Conservation (phyloP, 2,113 vertebrate species). For the Pseudonaja textilis region DNA sequence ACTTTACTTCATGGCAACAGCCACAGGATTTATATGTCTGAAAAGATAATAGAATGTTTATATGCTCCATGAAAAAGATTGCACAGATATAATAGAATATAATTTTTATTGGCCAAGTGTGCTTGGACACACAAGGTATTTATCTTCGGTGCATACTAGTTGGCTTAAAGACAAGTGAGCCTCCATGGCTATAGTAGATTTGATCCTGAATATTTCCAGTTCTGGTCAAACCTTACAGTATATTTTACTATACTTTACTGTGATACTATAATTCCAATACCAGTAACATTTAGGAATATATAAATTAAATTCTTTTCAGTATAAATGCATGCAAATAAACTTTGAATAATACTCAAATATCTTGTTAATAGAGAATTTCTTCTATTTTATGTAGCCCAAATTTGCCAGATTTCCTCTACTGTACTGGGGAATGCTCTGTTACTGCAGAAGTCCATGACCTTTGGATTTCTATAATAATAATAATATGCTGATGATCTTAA, state of each 20-base stretch:
- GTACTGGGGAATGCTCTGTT: background rate
- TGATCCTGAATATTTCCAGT: background rate
- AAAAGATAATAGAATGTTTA: background rate
- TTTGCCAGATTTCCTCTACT: background rate
- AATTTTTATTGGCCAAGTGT: no score
- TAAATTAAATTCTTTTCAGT: background rate
- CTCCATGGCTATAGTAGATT: background rate
- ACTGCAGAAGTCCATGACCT: background rate
- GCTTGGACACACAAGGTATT: no score
- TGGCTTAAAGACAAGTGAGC: background rate
- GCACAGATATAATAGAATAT: background rate
- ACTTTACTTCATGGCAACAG: background rate
- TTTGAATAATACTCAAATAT: background rate
- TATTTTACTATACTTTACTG: background rate
- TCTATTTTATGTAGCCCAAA: background rate
- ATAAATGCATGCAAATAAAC: background rate
- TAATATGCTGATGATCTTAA: slow-evolving; percentile 3
- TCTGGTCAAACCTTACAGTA: background rate
- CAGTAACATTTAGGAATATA: background rate
- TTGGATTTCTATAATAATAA: background rate
- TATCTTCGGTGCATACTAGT: background rate
- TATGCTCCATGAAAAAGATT: background rate
- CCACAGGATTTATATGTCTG: background rate
- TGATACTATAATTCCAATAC: background rate
- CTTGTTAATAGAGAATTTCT: background rate